Evolutionary conservation across 2,888 invertebrate genomes (phyloP), one percentile per base, ranked within the genome.

Genomic region (Diarsia brunnea): DNA sequence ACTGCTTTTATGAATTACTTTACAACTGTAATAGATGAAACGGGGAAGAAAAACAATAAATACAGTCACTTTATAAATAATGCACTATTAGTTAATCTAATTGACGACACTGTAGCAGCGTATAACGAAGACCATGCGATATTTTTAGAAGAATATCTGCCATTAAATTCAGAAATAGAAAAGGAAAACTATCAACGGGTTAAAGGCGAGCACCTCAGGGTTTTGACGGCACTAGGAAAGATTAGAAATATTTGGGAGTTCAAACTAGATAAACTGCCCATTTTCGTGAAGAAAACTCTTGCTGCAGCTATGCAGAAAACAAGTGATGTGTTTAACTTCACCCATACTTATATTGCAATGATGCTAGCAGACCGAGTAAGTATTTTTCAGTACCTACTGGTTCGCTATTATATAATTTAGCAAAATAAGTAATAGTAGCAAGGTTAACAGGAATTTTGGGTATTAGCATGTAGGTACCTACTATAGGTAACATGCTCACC

Each of bases 1-100:
- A 87, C 83, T 10, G 90, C 92, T 63, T 95, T 94, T 79, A 75
- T 92, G 3, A 85, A 79, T 68, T 93, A 89, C 73, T 93, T 92
- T 88, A 86, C 87, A 43, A 75, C 87, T 60, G 79, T 87, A 7
- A 91, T 94, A 77, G 92, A 94, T 69, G 87, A 89, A n/a, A 82
- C 91, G 2, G 80, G 89, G 16, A 91, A 88, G 81, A 88, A 89
- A 68, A 89, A 90, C 4, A 93, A 94, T 67, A 87, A 81, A 77
- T 88, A 85, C 63, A 84, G 51, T 2, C 79, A 92, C 43, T 65
- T 75, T 4, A 76, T 87, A 1, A 80, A 77, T 69, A 92, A 88
- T 79, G 78, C 91, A 4, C 87, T 90, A 27, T 74, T 95, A 2
- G 2, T 93, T 5, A 10, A 71, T 27, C 73, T 93, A 67, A 79